Evolutionary conservation across 2,797 vertebrate genomes (phyloP).

Genomic region (Lacerta viridis): DNA sequence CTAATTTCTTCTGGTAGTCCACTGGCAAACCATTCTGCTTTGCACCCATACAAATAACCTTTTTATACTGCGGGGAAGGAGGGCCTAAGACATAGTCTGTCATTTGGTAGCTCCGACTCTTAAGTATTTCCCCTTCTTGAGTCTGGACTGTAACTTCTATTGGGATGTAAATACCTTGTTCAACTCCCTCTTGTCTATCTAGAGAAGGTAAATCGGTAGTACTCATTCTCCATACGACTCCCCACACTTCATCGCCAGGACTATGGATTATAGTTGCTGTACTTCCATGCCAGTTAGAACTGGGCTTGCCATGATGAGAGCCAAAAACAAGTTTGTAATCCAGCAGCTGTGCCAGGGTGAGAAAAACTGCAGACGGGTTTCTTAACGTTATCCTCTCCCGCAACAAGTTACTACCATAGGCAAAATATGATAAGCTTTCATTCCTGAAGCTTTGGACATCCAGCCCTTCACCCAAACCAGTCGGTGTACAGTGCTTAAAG

Average conservation of each 20-base stretch:
- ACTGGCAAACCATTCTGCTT: slow-evolving; percentile 89
- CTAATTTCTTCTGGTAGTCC: slow-evolving; percentile 90
- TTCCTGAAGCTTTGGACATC: neutral
- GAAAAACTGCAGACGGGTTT: slow-evolving; percentile 76
- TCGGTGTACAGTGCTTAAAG: neutral
- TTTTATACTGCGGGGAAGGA: slow-evolving; percentile 92
- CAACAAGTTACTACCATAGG: slow-evolving; percentile 83
- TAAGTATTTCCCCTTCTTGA: slow-evolving; percentile 78
- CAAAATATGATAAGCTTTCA: slow-evolving; percentile 77
- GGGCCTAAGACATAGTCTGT: slow-evolving; percentile 85
- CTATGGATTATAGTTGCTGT: slow-evolving; percentile 90
- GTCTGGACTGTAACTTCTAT: slow-evolving; percentile 85
- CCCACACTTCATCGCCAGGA: slow-evolving; percentile 91
- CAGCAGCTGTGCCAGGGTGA: slow-evolving; percentile 76
- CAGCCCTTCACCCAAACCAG: neutral
- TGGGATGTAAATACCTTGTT: slow-evolving; percentile 85
- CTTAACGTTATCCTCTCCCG: slow-evolving; percentile 77
- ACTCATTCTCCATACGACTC: slow-evolving; percentile 91
- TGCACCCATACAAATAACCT: slow-evolving; percentile 90
- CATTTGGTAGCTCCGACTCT: slow-evolving; percentile 92
- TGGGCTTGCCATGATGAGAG: slow-evolving; percentile 85
- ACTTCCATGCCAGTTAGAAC: slow-evolving; percentile 90
- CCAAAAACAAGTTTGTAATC: slow-evolving; percentile 92
- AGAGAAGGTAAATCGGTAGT: slow-evolving; percentile 86
- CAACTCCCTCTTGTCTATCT: slow-evolving; percentile 93